phyloP scores from a whole-genome alignment of 2,888 invertebrate species.

The Serrognathus titanus region DNA sequence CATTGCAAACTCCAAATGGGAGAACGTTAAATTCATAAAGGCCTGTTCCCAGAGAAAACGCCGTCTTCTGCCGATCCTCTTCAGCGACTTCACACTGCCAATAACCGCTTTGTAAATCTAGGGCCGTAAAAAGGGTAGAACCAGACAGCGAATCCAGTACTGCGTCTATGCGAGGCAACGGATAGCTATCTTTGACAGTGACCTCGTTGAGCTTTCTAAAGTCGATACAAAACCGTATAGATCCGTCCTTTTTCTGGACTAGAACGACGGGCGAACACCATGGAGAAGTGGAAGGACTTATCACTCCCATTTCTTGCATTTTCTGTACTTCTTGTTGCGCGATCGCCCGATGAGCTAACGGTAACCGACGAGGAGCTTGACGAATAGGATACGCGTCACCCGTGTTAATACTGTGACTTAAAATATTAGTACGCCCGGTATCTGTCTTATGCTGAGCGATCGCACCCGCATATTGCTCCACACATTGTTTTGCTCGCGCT shows the following conservation, averaged over 20 bases:
- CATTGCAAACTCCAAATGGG: not conserved
- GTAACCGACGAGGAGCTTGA: not conserved
- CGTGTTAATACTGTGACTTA: not conserved
- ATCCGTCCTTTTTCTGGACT: not conserved
- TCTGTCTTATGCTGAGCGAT: too few species aligned
- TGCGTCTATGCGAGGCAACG: too few species aligned
- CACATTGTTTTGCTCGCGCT: too few species aligned
- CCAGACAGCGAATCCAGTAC: too few species aligned
- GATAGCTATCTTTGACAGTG: too few species aligned
- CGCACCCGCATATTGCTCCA: too few species aligned
- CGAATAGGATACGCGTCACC: not conserved
- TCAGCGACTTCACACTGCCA: not conserved
- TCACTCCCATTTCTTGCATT: slow-evolving; percentile 10
- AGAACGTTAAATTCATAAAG: not conserved
- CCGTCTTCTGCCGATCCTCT: not conserved
- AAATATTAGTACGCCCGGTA: too few species aligned
- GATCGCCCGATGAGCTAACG: slow-evolving; percentile 3
- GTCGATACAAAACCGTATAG: not conserved
- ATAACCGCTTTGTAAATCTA: not conserved
- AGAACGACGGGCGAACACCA: not conserved
- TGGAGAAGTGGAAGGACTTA: slow-evolving; percentile 10
- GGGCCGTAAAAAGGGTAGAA: too few species aligned
- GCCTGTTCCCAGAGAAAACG: not conserved
- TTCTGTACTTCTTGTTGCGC: slow-evolving; percentile 10
- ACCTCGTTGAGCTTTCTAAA: not conserved